A percentile compares a stretch with the other conserved stretches of the same genome.
Evolutionary conservation across 2,888 invertebrate species (phyloP).

Genomic region (Hirtodrosophila cameraria): DNA sequence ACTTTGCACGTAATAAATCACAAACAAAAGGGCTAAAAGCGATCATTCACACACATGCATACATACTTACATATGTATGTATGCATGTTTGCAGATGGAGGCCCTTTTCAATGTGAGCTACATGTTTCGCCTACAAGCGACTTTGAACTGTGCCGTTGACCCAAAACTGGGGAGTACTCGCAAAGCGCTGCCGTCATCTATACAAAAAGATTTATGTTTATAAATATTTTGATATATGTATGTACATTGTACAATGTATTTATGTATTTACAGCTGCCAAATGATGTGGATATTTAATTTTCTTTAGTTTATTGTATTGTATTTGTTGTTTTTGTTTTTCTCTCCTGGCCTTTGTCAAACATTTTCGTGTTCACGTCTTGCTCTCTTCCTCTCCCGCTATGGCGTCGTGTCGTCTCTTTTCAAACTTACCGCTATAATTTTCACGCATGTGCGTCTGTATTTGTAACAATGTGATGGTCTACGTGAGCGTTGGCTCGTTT

Average conservation of each 20-base stretch:
- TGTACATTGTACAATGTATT: neutral
- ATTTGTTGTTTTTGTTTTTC: slow-evolving; percentile 20
- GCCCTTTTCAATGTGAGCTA: slow-evolving; percentile 13
- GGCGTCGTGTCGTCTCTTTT: slow-evolving; percentile 29
- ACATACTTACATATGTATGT: neutral
- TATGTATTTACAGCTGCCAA: slow-evolving; percentile 29
- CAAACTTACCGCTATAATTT: slow-evolving; percentile 26
- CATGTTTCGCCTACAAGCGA: slow-evolving; percentile 24
- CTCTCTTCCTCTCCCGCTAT: slow-evolving; percentile 8
- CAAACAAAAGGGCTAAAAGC: slow-evolving; percentile 57
- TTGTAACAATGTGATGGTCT: slow-evolving; percentile 58
- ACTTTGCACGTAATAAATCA: slow-evolving; percentile 59
- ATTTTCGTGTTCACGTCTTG: slow-evolving; percentile 9
- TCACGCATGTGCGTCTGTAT: slow-evolving; percentile 27
- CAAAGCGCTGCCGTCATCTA: neutral
- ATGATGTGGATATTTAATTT: slow-evolving; percentile 7
- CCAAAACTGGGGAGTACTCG: slow-evolving; percentile 45
- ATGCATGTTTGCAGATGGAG: neutral
- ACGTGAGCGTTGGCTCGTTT: slow-evolving; percentile 71
- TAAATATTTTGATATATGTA: neutral
- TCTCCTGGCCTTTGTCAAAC: slow-evolving; percentile 33
- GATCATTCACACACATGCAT: slow-evolving; percentile 32
- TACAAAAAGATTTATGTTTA: neutral
- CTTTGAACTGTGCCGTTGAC: slow-evolving; percentile 77
- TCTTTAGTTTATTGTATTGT: slow-evolving; percentile 5